A percentile compares a stretch with the other conserved stretches of the same genome.
These are phyloP conservation scores for Leucoma salicis DNA, from an alignment of 2,888 invertebrate species.

Conservation along the genomic window DNA sequence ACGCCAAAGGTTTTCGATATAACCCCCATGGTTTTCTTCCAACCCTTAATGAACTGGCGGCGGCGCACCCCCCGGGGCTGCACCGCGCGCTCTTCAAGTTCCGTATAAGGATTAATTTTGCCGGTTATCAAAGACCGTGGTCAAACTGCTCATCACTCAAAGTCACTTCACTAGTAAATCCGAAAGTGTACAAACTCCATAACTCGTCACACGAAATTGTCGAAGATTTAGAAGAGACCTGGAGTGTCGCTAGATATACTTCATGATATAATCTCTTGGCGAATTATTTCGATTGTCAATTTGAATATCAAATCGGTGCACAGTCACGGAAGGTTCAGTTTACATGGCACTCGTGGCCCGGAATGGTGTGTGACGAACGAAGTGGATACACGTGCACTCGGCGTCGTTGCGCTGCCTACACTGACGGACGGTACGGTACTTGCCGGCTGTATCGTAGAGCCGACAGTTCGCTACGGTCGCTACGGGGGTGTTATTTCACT, in stretches of 20 bases:
- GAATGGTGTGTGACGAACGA: constrained; percentile 7
- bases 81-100: constrained; percentile 68
- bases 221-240: constrained; percentile 29
- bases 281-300: constrained; percentile 56
- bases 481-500: constrained; percentile 62
- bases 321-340: constrained; percentile 49
- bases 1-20: constrained; percentile 90
- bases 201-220: constrained; percentile 33
- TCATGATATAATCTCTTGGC: constrained; percentile 60
- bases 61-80: constrained; percentile 74
- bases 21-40: constrained; percentile 86
- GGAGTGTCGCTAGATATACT: constrained; percentile 30
- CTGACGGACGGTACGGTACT: constrained; percentile 35
- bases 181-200: constrained; percentile 50
- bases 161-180: constrained; percentile 56
- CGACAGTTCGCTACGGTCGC: constrained; percentile 53
- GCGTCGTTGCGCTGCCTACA: constrained; percentile 46
- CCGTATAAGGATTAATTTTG: constrained; percentile 77
- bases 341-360: constrained; percentile 30
- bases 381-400: constrained; percentile 29
- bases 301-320: constrained; percentile 57
- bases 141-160: constrained; percentile 55
- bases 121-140: constrained; percentile 44
- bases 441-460: constrained; percentile 44
- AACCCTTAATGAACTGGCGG: constrained; percentile 77